Conservation (phyloP, 2,113 vertebrate genomes). For the Takifugu flavidus region DNA sequence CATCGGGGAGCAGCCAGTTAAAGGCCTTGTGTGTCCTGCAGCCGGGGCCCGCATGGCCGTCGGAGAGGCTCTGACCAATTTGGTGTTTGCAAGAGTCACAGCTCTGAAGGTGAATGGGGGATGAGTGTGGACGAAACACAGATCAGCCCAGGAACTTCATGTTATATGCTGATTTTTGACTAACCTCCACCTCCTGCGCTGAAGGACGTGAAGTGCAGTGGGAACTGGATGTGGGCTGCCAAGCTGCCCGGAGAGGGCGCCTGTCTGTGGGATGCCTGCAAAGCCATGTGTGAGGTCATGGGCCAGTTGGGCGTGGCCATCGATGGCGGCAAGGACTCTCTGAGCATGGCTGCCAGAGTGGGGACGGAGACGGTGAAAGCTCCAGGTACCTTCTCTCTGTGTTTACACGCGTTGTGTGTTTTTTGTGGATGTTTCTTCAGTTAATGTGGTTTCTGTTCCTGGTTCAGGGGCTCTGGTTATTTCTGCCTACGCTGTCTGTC, state of each 20-base stretch:
- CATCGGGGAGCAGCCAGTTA: conserved; percentile 91
- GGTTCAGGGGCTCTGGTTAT: conserved; percentile 84
- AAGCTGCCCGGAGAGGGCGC: conserved; percentile 87
- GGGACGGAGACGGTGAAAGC: conserved; percentile 82
- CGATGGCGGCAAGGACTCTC: conserved; percentile 91
- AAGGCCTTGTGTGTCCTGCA: conserved; percentile 82
- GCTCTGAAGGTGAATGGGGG: conserved; percentile 73
- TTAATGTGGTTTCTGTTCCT: not conserved
- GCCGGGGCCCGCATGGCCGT: conserved; percentile 87
- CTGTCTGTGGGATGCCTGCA: conserved; percentile 81
- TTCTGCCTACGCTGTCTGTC: conserved; percentile 88
- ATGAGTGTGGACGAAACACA: not conserved
- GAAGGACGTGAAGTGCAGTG: conserved; percentile 91
- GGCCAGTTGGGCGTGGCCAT: conserved; percentile 83
- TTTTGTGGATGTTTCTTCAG: not conserved
- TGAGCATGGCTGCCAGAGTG: conserved; percentile 91
- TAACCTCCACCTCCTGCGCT: conserved; percentile 6
- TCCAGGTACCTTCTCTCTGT: conserved; percentile 73
- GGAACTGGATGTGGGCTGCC: conserved; percentile 95
- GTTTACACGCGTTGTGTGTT: not conserved
- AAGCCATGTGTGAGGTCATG: conserved; percentile 87
- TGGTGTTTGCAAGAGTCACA: conserved; percentile 85
- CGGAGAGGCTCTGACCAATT: conserved; percentile 88
- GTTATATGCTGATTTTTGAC: not conserved
- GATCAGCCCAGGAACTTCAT: not conserved